These are phyloP conservation scores for Hydrolagus affinis DNA, from an alignment of 2,113 vertebrate genomes.

Conservation along the genomic window DNA sequence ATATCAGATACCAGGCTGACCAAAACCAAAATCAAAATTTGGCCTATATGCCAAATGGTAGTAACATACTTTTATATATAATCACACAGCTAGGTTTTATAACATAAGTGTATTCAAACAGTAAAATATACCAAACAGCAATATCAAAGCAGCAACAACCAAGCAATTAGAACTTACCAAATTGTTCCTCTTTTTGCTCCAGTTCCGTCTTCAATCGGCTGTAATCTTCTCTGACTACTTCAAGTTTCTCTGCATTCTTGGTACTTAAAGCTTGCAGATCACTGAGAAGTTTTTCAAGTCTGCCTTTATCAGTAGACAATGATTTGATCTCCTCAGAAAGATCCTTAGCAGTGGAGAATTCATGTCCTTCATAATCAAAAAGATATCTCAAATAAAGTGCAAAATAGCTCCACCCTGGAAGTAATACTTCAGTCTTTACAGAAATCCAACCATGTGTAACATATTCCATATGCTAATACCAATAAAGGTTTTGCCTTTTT, in stretches of 20 bases:
- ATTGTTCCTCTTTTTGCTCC: slow-evolving; percentile 52
- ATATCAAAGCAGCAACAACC: neutral
- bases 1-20: too few species aligned
- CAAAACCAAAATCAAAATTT: too few species aligned
- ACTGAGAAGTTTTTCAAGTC: slow-evolving; percentile 63
- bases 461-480: neutral
- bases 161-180: slow-evolving; percentile 59
- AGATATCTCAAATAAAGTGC: neutral
- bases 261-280: slow-evolving; percentile 59
- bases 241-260: slow-evolving; percentile 58
- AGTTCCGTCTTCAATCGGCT: slow-evolving; percentile 63
- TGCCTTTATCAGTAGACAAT: slow-evolving; percentile 61
- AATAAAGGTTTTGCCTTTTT: neutral
- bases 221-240: slow-evolving; percentile 61
- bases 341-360: slow-evolving; percentile 73
- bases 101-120: neutral
- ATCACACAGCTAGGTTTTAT: neutral
- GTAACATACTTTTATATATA: neutral
- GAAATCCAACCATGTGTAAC: neutral
- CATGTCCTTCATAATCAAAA: slow-evolving; percentile 55
- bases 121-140: neutral
- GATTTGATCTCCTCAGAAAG: slow-evolving; percentile 69
- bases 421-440: neutral
- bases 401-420: neutral
- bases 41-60: neutral